phyloP scores from a whole-genome alignment of 2,113 vertebrate species.

The Notarius quadriscutis region DNA sequence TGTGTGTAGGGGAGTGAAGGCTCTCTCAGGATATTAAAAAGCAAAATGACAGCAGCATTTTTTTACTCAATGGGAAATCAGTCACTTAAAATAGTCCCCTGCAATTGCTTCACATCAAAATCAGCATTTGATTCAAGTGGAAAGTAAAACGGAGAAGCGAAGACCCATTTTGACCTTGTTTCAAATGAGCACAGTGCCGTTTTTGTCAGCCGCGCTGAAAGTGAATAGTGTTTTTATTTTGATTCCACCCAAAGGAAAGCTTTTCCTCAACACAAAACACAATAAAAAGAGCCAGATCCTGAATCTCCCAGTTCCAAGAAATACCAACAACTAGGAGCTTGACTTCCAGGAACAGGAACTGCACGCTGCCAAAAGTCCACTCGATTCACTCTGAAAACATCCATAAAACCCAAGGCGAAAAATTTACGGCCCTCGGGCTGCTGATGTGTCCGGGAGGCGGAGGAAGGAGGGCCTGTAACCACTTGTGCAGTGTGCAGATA shows the following conservation, averaged over 20 bases:
- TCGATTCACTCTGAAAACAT: constrained; percentile 68
- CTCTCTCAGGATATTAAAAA: neutral
- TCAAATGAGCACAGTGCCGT: neutral
- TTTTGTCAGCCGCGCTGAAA: constrained; percentile 7
- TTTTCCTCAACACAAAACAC: constrained; percentile 63
- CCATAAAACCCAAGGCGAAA: constrained; percentile 46
- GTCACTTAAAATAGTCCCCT: neutral
- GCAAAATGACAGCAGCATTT: neutral
- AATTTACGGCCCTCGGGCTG: constrained; percentile 46
- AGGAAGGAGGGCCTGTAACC: constrained; percentile 22
- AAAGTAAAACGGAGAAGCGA: neutral
- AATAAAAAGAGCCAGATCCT: constrained; percentile 67
- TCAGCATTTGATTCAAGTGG: neutral
- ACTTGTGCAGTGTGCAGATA: constrained; percentile 15
- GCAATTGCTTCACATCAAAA: neutral
- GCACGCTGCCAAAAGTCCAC: constrained; percentile 70
- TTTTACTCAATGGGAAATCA: neutral
- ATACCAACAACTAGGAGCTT: constrained; percentile 74
- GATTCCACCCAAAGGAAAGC: constrained; percentile 13
- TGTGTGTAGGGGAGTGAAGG: neutral
- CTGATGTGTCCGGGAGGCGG: neutral
- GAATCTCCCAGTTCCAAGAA: constrained; percentile 79
- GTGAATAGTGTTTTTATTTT: constrained; percentile 27
- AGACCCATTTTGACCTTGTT: neutral
- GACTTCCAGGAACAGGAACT: constrained; percentile 80